Conservation (phyloP, 2,888 invertebrate genomes). For the Apotomis capreana region DNA sequence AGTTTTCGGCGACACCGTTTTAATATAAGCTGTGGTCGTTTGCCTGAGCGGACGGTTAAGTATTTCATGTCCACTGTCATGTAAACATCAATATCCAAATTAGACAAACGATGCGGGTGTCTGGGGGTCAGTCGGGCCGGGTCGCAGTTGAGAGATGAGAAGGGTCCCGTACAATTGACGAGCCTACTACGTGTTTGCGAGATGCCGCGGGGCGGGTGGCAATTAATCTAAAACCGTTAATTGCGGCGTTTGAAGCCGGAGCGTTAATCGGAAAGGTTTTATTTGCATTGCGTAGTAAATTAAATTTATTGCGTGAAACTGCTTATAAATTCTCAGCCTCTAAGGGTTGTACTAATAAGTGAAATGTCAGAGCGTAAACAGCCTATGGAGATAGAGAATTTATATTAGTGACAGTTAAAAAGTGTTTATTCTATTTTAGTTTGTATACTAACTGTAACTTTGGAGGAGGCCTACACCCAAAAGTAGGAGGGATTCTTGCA, state of each 20-base stretch:
- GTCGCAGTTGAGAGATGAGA: slow-evolving; percentile 54
- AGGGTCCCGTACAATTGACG: slow-evolving; percentile 52
- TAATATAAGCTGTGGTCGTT: slow-evolving; percentile 26
- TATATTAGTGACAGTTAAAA: background rate
- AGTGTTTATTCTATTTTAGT: background rate
- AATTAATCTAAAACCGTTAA: slow-evolving; percentile 37
- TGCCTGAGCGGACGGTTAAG: slow-evolving; percentile 5
- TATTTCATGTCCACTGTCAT: slow-evolving; percentile 37
- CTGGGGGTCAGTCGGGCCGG: slow-evolving; percentile 64
- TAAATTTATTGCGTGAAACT: slow-evolving; percentile 24
- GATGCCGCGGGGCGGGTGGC: slow-evolving; percentile 43
- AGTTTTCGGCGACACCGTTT: slow-evolving; percentile 28
- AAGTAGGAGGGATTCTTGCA: too few relatives aligned
- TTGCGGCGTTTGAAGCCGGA: slow-evolving; percentile 31
- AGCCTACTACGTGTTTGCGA: slow-evolving; percentile 23
- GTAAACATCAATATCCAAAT: slow-evolving; percentile 58
- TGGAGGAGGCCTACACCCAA: too few relatives aligned
- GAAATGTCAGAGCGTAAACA: slow-evolving; percentile 16
- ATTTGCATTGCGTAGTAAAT: slow-evolving; percentile 28
- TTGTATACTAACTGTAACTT: too few relatives aligned
- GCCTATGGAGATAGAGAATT: background rate
- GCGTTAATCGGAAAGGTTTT: slow-evolving; percentile 26
- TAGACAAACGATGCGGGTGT: slow-evolving; percentile 76
- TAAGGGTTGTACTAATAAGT: slow-evolving; percentile 7
- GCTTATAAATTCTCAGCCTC: slow-evolving; percentile 15